phyloP scores from a whole-genome alignment of 1,140 invertebrate species.

The Ceratina australensis region DNA sequence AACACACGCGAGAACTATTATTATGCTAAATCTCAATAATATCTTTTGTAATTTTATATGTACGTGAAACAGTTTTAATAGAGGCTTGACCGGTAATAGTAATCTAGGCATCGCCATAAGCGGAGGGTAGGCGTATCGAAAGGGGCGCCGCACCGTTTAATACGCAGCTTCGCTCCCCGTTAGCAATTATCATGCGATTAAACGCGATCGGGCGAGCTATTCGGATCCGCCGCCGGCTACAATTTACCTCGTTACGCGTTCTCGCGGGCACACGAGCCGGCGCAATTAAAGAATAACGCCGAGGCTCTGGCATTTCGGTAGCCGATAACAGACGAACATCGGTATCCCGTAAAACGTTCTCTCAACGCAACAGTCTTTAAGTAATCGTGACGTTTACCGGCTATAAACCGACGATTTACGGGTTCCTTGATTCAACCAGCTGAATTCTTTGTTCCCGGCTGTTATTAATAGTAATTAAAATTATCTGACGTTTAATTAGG shows the following conservation, averaged over 20 bases:
- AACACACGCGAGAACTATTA: too few species aligned
- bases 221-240: slow-evolving; percentile 2
- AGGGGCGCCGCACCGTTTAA: not conserved
- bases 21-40: too few species aligned
- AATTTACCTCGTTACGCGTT: slow-evolving; percentile 33
- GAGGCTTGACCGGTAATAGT: too few species aligned
- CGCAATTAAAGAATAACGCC: slow-evolving; percentile 22
- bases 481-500: too few species aligned
- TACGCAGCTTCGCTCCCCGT: slow-evolving; percentile 17
- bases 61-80: too few species aligned
- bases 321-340: not conserved
- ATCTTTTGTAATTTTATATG: too few species aligned
- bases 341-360: not conserved
- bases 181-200: slow-evolving; percentile 32
- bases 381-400: not conserved
- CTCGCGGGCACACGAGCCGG: not conserved
- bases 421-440: not conserved
- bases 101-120: too few species aligned
- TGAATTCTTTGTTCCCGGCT: too few species aligned
- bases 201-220: slow-evolving; percentile 32
- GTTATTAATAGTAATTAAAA: too few species aligned
- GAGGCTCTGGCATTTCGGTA: not conserved
- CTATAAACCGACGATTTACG: slow-evolving; percentile 1
- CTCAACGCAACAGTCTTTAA: not conserved
- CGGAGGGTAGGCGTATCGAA: too few species aligned